Percentiles rank a stretch among this genome's conserved stretches.
phyloP scores from a whole-genome alignment of 2,113 vertebrate species.

The Bufo gargarizans region DNA sequence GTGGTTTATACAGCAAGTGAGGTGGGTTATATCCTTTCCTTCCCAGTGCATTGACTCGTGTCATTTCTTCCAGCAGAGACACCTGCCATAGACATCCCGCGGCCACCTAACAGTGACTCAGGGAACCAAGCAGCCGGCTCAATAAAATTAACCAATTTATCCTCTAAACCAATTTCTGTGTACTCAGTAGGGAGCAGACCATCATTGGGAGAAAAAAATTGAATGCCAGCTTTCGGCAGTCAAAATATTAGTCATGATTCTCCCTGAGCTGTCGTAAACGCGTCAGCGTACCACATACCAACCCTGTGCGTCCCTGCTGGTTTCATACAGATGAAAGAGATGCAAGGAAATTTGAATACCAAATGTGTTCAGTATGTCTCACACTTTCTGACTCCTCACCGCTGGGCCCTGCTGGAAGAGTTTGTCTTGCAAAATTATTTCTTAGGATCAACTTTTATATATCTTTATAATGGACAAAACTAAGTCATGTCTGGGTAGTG shows the following conservation, averaged over 20 bases:
- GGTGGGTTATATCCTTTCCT: not conserved
- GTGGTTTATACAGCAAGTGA: not conserved
- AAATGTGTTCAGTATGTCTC: conserved; percentile 48
- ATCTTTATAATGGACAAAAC: not conserved
- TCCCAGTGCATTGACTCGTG: conserved; percentile 27
- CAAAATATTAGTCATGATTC: conserved; percentile 57
- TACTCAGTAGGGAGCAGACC: conserved; percentile 44
- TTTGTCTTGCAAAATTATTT: not conserved
- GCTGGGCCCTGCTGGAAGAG: not conserved
- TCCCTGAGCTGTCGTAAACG: conserved; percentile 44
- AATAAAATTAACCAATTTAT: conserved; percentile 47
- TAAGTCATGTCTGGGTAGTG: not conserved
- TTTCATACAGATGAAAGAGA: conserved; percentile 28
- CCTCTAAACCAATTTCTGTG: conserved; percentile 21
- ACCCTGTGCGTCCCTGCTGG: conserved; percentile 20
- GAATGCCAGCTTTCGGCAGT: conserved; percentile 51
- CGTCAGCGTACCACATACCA: conserved; percentile 45
- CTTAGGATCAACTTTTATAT: not conserved
- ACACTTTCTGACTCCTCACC: conserved; percentile 13
- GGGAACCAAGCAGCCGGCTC: conserved; percentile 18
- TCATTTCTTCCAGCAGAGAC: not conserved
- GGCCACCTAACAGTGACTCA: conserved; percentile 21
- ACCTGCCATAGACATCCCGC: conserved; percentile 11
- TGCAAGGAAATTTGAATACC: conserved; percentile 37
- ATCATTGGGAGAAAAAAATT: conserved; percentile 31